Percentiles rank a stretch among this genome's conserved stretches.
phyloP scores from a whole-genome alignment of 2,888 invertebrate species.

The Flexamia atlantica region DNA sequence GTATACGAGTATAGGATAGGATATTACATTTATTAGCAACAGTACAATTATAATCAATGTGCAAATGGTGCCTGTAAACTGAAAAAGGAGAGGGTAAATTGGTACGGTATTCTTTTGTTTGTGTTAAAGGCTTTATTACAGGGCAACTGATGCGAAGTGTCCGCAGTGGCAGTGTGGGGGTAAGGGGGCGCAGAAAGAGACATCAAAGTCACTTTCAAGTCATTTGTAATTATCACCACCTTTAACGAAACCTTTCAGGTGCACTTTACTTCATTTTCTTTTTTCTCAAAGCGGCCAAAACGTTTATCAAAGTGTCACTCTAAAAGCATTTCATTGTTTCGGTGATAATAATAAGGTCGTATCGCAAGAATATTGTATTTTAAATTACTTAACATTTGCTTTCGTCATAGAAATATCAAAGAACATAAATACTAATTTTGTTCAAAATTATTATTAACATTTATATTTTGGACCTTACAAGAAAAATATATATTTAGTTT shows the following conservation, averaged over 20 bases:
- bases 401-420: too few relatives aligned
- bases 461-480: too few relatives aligned
- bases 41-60: too few relatives aligned
- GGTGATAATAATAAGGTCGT: not conserved
- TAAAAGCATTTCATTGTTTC: constrained; percentile 10
- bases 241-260: constrained; percentile 44
- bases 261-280: constrained; percentile 34
- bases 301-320: constrained; percentile 9
- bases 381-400: not conserved
- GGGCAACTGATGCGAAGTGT: not conserved
- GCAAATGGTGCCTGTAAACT: too few relatives aligned
- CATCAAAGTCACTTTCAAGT: constrained; percentile 33
- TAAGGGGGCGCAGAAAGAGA: not conserved
- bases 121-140: not conserved
- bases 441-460: too few relatives aligned
- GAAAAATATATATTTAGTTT: too few relatives aligned
- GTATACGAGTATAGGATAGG: too few relatives aligned
- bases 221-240: constrained; percentile 40
- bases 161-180: not conserved
- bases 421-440: too few relatives aligned
- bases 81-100: not conserved
- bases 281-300: constrained; percentile 28
- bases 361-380: constrained; percentile 7
- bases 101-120: not conserved
- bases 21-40: too few relatives aligned